These are phyloP conservation scores for Macropis europaea DNA, from an alignment of 2,888 invertebrate genomes.

Conservation along the genomic window DNA sequence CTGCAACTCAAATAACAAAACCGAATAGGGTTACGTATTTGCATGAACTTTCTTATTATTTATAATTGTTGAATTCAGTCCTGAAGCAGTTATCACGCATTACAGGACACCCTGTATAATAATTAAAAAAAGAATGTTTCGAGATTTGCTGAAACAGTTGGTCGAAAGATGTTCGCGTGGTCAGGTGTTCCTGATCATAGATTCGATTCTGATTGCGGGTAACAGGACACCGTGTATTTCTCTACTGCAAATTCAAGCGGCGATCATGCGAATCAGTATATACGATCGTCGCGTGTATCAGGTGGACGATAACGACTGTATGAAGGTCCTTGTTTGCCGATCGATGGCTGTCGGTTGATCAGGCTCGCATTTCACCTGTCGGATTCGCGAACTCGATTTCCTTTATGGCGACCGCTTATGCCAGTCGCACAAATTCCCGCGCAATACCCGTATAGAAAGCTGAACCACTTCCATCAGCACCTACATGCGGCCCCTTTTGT, in stretches of 20 bases:
- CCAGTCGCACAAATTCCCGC: conserved; percentile 16
- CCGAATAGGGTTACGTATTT: too few relatives aligned
- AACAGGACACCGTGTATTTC: neutral
- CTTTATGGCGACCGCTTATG: conserved; percentile 25
- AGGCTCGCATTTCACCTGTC: conserved; percentile 54
- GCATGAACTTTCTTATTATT: too few relatives aligned
- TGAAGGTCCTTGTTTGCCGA: conserved; percentile 34
- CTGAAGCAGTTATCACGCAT: too few relatives aligned
- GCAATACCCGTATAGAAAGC: conserved; percentile 28
- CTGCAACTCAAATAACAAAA: neutral
- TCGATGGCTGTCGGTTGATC: conserved; percentile 33
- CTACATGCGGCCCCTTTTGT: too few relatives aligned
- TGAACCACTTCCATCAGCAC: neutral
- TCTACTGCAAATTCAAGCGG: neutral
- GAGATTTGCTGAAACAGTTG: too few relatives aligned
- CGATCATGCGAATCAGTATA: conserved; percentile 5
- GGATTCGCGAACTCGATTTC: conserved; percentile 48
- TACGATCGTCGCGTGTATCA: conserved; percentile 43
- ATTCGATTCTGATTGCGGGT: neutral
- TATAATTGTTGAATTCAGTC: too few relatives aligned
- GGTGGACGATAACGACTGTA: conserved; percentile 38
- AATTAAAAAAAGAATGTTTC: too few relatives aligned
- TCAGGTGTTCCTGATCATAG: neutral
- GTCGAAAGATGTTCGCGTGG: too few relatives aligned
- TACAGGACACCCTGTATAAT: too few relatives aligned